Evolutionary conservation across 2,888 invertebrate genomes (phyloP).

Genomic region (Willowsia nigromaculata): DNA sequence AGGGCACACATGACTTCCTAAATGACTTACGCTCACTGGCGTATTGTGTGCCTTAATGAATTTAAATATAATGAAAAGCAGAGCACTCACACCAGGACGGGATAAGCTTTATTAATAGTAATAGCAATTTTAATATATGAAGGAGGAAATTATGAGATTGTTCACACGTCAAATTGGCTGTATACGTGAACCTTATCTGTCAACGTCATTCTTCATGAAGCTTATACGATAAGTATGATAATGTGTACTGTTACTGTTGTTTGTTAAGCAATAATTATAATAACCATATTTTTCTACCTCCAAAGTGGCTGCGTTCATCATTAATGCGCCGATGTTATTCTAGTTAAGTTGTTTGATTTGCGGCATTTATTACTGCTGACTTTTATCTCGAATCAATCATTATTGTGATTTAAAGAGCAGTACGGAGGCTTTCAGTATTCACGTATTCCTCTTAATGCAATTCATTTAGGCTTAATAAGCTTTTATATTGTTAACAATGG

Average conservation of each 20-base stretch:
- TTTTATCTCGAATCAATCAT: conserved; percentile 43
- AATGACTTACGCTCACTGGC: conserved; percentile 46
- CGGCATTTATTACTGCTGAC: conserved; percentile 48
- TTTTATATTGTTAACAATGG: conserved; percentile 7
- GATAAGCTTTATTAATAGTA: conserved; percentile 41
- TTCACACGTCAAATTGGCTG: conserved; percentile 69
- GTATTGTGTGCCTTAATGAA: conserved; percentile 33
- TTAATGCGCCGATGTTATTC: not conserved
- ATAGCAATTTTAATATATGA: conserved; percentile 56
- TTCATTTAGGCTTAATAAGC: conserved; percentile 12
- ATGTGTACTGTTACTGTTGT: conserved; percentile 8
- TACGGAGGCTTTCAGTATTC: not conserved
- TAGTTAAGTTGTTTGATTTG: conserved; percentile 67
- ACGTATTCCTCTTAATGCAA: not conserved
- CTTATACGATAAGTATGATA: not conserved
- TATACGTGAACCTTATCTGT: conserved; percentile 30
- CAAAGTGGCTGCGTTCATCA: conserved; percentile 39
- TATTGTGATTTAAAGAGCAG: conserved; percentile 40
- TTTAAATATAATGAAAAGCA: conserved; percentile 43
- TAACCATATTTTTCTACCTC: conserved; percentile 34
- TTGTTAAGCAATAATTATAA: conserved; percentile 17
- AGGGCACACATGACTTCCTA: conserved; percentile 58
- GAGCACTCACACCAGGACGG: conserved; percentile 17
- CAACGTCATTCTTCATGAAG: not conserved
- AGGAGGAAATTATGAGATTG: conserved; percentile 70